Conservation (phyloP, 2,888 invertebrate genomes). For the Troides helena region DNA sequence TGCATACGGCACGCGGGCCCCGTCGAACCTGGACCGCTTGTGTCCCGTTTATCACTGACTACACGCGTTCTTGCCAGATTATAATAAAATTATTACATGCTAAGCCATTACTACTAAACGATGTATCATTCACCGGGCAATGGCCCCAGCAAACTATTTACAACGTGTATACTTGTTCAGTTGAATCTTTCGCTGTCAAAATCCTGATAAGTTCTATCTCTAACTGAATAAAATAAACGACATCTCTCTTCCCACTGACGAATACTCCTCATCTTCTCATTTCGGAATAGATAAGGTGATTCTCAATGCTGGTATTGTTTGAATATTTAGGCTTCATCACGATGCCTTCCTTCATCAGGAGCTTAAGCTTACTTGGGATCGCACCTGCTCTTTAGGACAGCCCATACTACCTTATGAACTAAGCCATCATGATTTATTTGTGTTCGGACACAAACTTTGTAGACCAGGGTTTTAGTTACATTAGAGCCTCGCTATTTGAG, state of each 20-base stretch:
- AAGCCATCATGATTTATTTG: too few relatives aligned
- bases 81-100: constrained; percentile 2
- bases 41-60: background rate
- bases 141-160: constrained; percentile 1
- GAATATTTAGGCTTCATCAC: too few relatives aligned
- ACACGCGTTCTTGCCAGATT: background rate
- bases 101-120: background rate
- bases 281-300: too few relatives aligned
- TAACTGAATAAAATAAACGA: background rate
- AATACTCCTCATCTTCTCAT: too few relatives aligned
- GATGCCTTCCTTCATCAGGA: too few relatives aligned
- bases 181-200: constrained; percentile 2
- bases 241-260: background rate
- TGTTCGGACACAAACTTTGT: too few relatives aligned
- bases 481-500: too few relatives aligned
- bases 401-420: too few relatives aligned
- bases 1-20: constrained; percentile 30
- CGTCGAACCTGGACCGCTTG: background rate
- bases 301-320: too few relatives aligned
- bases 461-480: too few relatives aligned
- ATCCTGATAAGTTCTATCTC: background rate
- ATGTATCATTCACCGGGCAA: constrained; percentile 1
- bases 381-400: too few relatives aligned
- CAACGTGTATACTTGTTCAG: background rate
- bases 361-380: too few relatives aligned